These are phyloP conservation scores for Nothobranchius kuhntae DNA, from an alignment of 2,113 vertebrate genomes.

Conservation along the genomic window DNA sequence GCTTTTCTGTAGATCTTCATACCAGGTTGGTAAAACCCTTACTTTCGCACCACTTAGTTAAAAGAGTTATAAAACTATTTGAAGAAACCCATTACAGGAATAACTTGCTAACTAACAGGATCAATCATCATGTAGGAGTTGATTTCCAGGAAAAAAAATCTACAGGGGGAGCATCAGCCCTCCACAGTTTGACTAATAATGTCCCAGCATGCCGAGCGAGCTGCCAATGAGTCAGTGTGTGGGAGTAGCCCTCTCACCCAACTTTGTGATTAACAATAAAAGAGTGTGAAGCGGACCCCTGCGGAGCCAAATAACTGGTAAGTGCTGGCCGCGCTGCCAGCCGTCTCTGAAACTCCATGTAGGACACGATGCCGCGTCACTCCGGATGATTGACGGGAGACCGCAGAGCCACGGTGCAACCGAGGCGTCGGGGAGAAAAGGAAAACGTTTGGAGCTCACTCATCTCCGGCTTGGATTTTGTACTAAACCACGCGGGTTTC, in stretches of 20 bases:
- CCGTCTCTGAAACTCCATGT: slow-evolving; percentile 38
- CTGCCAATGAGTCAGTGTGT: slow-evolving; percentile 67
- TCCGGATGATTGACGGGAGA: slow-evolving; percentile 67
- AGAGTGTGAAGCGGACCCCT: slow-evolving; percentile 49
- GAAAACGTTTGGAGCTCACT: slow-evolving; percentile 44
- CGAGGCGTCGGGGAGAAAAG: slow-evolving; percentile 44
- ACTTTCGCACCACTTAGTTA: no score
- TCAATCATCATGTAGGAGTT: slow-evolving; percentile 20
- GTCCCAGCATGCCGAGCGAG: slow-evolving; percentile 46
- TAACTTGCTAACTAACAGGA: neutral
- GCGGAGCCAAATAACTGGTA: slow-evolving; percentile 60
- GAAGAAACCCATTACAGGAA: neutral
- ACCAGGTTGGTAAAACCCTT: no score
- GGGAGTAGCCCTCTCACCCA: slow-evolving; percentile 65
- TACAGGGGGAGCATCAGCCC: slow-evolving; percentile 24
- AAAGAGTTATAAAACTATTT: no score
- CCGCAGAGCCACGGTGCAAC: slow-evolving; percentile 36
- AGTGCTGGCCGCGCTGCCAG: slow-evolving; percentile 42
- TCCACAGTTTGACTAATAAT: slow-evolving; percentile 59
- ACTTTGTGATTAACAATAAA: slow-evolving; percentile 65
- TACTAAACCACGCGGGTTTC: slow-evolving; percentile 12
- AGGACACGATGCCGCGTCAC: slow-evolving; percentile 54
- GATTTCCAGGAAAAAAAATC: slow-evolving; percentile 16
- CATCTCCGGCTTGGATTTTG: slow-evolving; percentile 24
- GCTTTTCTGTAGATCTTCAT: no score